Conservation (phyloP, 2,888 invertebrate genomes). For the Leptarthrus brevirostris region DNA sequence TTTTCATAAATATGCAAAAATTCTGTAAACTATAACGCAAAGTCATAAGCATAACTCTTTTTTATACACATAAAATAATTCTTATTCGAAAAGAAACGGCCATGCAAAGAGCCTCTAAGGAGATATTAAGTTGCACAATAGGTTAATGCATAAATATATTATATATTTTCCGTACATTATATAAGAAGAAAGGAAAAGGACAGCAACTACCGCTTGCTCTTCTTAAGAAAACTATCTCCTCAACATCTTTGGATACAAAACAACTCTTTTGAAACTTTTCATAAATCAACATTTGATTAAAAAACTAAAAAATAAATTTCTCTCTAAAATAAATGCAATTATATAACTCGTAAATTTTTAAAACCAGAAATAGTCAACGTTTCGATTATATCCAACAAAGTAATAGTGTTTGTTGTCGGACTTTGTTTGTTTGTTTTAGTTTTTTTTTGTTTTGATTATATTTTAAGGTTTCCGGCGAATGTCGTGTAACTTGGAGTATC, state of each 20-base stretch:
- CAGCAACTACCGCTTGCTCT: neutral
- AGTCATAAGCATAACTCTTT: too few relatives aligned
- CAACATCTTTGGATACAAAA: constrained; percentile 23
- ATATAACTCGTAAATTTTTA: constrained; percentile 2
- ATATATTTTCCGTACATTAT: neutral
- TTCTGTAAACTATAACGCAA: too few relatives aligned
- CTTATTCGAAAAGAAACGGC: constrained; percentile 5
- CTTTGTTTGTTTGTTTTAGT: constrained; percentile 14
- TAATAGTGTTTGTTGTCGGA: neutral
- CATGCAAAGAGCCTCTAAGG: constrained; percentile 4
- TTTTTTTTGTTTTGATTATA: constrained; percentile 22
- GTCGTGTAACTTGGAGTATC: neutral
- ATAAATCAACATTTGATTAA: neutral
- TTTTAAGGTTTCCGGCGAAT: neutral
- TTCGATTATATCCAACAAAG: constrained; percentile 13
- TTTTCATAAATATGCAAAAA: too few relatives aligned
- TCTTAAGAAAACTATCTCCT: neutral
- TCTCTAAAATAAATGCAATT: constrained; percentile 35
- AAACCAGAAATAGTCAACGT: constrained; percentile 7
- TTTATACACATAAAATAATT: neutral
- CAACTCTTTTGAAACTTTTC: neutral
- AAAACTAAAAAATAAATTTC: neutral
- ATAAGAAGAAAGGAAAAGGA: neutral
- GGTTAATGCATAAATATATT: neutral
- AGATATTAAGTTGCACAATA: constrained; percentile 1